Conservation (phyloP, 2,888 invertebrate genomes). For the Megaustenia siamemsis region DNA sequence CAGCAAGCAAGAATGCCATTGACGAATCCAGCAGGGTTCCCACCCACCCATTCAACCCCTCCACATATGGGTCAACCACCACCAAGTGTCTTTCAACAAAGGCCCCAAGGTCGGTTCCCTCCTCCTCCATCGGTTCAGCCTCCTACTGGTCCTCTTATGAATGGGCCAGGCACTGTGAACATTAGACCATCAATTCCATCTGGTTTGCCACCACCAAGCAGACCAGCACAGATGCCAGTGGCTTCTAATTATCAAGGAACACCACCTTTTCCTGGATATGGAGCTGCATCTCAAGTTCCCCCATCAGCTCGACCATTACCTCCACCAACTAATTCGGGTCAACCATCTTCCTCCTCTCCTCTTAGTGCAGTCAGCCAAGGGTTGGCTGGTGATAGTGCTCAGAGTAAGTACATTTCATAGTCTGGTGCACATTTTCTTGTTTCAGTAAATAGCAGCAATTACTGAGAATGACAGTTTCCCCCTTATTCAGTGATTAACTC, state of each 20-base stretch:
- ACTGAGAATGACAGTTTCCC: too few relatives aligned
- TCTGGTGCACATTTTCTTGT: too few relatives aligned
- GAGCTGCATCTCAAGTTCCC: constrained; percentile 1
- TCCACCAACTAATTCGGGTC: not conserved
- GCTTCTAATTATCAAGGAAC: constrained; percentile 30
- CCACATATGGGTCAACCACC: constrained; percentile 30
- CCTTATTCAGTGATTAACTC: too few relatives aligned
- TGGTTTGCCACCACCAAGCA: not conserved
- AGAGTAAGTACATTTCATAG: too few relatives aligned
- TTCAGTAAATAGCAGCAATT: too few relatives aligned
- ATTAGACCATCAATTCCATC: constrained; percentile 37
- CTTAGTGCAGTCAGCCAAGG: constrained; percentile 38
- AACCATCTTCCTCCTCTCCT: not conserved
- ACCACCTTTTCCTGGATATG: constrained; percentile 27
- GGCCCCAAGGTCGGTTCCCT: constrained; percentile 29
- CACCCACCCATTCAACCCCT: constrained; percentile 14
- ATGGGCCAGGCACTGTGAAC: constrained; percentile 43
- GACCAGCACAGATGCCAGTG: constrained; percentile 22
- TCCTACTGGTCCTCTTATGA: constrained; percentile 23
- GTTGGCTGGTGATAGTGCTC: constrained; percentile 28
- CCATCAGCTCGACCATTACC: constrained; percentile 22
- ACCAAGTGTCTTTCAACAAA: not conserved
- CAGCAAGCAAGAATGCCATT: constrained; percentile 23
- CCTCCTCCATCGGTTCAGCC: constrained; percentile 16
- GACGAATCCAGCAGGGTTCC: constrained; percentile 41